Base-by-base conservation (phyloP, 2,888 invertebrate species). In the Eupithecia inturbata region DNA sequence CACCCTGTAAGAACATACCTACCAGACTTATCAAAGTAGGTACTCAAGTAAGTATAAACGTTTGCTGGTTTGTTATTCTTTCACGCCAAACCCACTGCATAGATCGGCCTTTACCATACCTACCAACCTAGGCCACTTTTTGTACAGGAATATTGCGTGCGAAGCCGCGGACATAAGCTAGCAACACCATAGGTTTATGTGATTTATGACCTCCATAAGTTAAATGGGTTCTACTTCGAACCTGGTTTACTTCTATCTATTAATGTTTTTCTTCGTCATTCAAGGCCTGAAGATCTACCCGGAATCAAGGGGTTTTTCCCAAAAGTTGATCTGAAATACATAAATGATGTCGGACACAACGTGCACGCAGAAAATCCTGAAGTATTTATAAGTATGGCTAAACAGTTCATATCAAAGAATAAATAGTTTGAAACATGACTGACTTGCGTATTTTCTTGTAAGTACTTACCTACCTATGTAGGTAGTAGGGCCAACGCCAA, bases 281-380 rank as follows among this genome's bases (percentile, higher is more conserved):
- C 66, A 81, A 87, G 90, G 45, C 82, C 81, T 16, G 79, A 53
- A 28, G 88, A 88, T 74, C 72, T 88, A 9, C 75, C 76, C 12
- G 85, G 82, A 19, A 91, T 92, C 31, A 83, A 74, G 75, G 68
- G 73, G 2, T 79, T 82, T 16, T 92, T 92, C 71, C 91, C 92
- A 2, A 82, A 84, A 64, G 89, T 88, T 3, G 78, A 85, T 2
- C 71, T 92, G 10, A 80, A 85, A 49, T 89, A 88, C 63, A 80
- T 92, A 1, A 74, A 83, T 49, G 84, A 82, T n/a, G 89, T 82
- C 1, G 92, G 91, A 0, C 92, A 92, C 75, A 92, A 92, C 71
- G 88, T 90, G 9, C 91, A 92, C 62, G 84, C 85, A n/a, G 91
- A 91, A 74, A 80, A 86, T 57, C 88, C 89, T 81, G 77, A 79